These are phyloP conservation scores for Xestobium rufovillosum DNA, from an alignment of 2,888 invertebrate genomes.

Conservation along the genomic window DNA sequence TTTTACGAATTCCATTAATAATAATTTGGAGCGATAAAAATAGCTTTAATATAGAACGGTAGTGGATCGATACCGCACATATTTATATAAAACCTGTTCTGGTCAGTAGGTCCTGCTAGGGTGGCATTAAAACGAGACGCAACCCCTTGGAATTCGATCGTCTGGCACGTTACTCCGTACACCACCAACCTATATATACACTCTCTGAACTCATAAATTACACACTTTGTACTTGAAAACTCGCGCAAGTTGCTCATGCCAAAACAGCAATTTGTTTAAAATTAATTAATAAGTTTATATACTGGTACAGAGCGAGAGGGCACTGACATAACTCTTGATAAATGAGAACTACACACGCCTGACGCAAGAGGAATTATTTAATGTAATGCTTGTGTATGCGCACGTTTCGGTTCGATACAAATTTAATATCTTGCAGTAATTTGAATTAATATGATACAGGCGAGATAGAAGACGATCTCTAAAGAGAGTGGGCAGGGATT, in stretches of 20 bases:
- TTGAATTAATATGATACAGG: too few species aligned
- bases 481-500: too few species aligned
- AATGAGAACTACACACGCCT: slow-evolving; percentile 14
- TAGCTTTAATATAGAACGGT: too few species aligned
- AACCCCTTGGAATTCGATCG: slow-evolving; percentile 1
- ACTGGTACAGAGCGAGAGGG: slow-evolving; percentile 20
- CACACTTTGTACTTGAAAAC: slow-evolving; percentile 30
- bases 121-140: too few species aligned
- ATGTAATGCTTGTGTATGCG: too few species aligned
- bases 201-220: slow-evolving; percentile 33
- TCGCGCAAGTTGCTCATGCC: slow-evolving; percentile 29
- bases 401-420: too few species aligned
- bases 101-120: not conserved
- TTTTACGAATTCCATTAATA: too few species aligned
- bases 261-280: slow-evolving; percentile 36
- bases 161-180: slow-evolving; percentile 1
- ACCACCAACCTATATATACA: slow-evolving; percentile 9
- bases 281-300: slow-evolving; percentile 38
- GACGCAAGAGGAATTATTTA: slow-evolving; percentile 1
- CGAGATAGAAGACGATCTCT: too few species aligned
- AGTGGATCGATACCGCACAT: slow-evolving; percentile 3
- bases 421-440: too few species aligned
- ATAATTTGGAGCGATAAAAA: too few species aligned
- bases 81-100: not conserved
- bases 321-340: slow-evolving; percentile 11